Evolutionary conservation across 2,113 vertebrate genomes (phyloP).

Genomic region (Eudyptes chrysolophus): DNA sequence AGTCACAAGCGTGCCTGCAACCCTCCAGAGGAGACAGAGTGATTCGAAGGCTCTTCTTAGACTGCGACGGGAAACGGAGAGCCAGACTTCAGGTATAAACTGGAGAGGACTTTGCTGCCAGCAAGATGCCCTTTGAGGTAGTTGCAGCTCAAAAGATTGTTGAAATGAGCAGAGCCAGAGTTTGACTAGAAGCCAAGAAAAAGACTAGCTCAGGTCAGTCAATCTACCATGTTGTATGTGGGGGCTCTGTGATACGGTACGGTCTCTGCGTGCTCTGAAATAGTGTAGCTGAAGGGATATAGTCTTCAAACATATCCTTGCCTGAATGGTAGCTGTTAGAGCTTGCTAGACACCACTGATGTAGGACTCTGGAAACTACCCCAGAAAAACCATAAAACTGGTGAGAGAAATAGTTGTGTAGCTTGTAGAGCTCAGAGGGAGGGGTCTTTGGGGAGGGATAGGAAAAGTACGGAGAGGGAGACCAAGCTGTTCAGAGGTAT

Average conservation of each 20-base stretch:
- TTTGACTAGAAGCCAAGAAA: not conserved
- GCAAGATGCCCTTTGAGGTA: not conserved
- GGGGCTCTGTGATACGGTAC: not conserved
- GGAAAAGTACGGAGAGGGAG: not conserved
- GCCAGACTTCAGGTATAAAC: not conserved
- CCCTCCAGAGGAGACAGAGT: not conserved
- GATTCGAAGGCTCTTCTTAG: not conserved
- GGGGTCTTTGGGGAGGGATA: not conserved
- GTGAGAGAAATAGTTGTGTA: not conserved
- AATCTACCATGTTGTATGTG: not conserved
- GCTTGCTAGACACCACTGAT: not conserved
- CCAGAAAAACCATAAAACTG: not conserved
- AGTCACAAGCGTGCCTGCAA: not conserved
- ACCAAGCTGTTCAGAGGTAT: not conserved
- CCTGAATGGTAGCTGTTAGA: not conserved
- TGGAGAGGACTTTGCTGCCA: slow-evolving; percentile 24
- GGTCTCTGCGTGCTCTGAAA: not conserved
- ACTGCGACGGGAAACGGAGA: not conserved
- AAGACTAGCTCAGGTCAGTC: not conserved
- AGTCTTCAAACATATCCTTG: not conserved
- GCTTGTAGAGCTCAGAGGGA: not conserved
- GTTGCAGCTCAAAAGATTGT: not conserved
- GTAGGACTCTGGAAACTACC: not conserved
- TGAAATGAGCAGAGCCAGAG: not conserved
- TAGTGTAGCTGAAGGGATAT: not conserved